Percentiles rank a stretch among this genome's conserved stretches.
Evolutionary conservation across 2,113 vertebrate genomes (phyloP).

Genomic region (Albula goreensis): DNA sequence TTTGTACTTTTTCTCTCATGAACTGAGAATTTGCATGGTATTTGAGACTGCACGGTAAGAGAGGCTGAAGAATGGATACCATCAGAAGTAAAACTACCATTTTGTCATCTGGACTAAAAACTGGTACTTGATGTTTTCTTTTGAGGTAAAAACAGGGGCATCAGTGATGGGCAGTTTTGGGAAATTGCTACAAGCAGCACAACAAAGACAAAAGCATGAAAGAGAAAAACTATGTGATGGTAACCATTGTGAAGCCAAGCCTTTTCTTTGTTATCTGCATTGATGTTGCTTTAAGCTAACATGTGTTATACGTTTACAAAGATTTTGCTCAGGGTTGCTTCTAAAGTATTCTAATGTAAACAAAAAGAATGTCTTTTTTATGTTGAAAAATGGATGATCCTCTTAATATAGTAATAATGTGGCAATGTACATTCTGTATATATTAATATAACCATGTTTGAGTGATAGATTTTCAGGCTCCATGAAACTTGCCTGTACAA

Average conservation of each 20-base stretch:
- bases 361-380: conserved; percentile 55
- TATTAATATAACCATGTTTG: neutral
- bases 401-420: neutral
- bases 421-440: neutral
- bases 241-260: neutral
- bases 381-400: neutral
- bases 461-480: neutral
- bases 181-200: neutral
- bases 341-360: conserved; percentile 54
- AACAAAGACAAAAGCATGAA: neutral
- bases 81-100: neutral
- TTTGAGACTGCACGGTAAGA: neutral
- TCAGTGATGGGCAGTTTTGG: neutral
- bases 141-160: neutral
- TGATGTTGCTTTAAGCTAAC: conserved; percentile 49
- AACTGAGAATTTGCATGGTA: neutral
- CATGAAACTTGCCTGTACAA: conserved; percentile 1
- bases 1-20: neutral
- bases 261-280: neutral
- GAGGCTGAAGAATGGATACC: neutral
- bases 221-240: neutral
- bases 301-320: conserved; percentile 65
- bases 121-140: neutral
- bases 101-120: neutral
- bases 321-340: conserved; percentile 69